Evolutionary conservation across 2,888 invertebrate species (phyloP).

Genomic region (Eupithecia pulchellata): DNA sequence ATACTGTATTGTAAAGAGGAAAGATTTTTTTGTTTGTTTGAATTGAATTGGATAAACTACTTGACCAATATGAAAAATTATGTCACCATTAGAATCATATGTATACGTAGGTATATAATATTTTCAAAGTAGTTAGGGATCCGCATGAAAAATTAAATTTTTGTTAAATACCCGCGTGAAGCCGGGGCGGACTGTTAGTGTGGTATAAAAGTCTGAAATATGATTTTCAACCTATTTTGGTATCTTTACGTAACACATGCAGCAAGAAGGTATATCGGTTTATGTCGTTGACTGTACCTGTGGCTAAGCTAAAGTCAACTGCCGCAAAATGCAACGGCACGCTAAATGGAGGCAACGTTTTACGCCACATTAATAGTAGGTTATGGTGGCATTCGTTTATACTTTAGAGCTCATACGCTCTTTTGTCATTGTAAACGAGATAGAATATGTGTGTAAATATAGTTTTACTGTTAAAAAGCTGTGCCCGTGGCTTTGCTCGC

Average conservation of each 20-base stretch:
- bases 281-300: not conserved
- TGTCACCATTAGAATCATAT: too few relatives aligned
- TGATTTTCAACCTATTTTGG: not conserved
- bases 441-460: too few relatives aligned
- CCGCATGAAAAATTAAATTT: too few relatives aligned
- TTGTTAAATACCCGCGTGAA: too few relatives aligned
- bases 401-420: not conserved
- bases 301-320: slow-evolving; percentile 1
- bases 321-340: not conserved
- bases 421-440: not conserved
- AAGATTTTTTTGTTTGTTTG: too few relatives aligned
- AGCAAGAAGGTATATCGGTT: not conserved
- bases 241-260: not conserved
- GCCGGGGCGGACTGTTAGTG: too few relatives aligned
- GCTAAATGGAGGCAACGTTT: not conserved
- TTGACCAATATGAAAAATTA: too few relatives aligned
- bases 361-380: not conserved
- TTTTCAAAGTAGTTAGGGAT: too few relatives aligned
- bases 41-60: too few relatives aligned
- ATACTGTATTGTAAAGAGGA: too few relatives aligned
- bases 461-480: not conserved
- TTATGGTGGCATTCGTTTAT: not conserved
- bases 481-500: not conserved
- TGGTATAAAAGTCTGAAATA: not conserved
- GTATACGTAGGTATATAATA: too few relatives aligned